Base-by-base conservation (phyloP, 2,797 vertebrate genomes). In the Phyllotis vaccarum region DNA sequence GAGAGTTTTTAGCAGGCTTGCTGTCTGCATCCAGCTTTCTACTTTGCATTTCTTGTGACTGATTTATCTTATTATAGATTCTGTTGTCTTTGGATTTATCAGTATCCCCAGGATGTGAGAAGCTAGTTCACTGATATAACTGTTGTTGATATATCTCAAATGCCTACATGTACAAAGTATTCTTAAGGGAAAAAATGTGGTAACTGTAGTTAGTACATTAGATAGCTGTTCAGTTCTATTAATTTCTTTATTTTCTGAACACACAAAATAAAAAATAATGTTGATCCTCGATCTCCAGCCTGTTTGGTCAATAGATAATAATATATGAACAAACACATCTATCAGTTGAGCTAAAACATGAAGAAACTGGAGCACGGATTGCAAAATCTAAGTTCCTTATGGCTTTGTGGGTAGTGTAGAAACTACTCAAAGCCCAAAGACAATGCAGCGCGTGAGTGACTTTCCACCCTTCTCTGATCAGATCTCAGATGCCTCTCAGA, bases 231-330 rank as follows among this genome's bases (percentile, higher is more conserved):
- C 24, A 37, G 31, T 62, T 82, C 68, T 43, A 82, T 64, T 54
- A 46, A 34, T 78, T 87, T 90, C 40, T 91, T 89, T 19, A 49
- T 91, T 93, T 97, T 91, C 60, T 82, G 87, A 81, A 85, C 37
- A 90, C 21, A 54, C 43, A 34, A 79, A 75, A 82, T 79, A 94
- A 81, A 93, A 93, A 92, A 68, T 29, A 60, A 75, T 66, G 34
- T 79, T 95, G 78, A 76, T 49, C 66, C 86, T 58, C 90, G 74
- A 64, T 70, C n/a, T 75, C 52, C 68, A 90, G 27, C 62, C 91
- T 6, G 56, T 86, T 72, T 93, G 52, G 43, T 17, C 90, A 11
- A 89, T 13, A 83, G 83, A 34, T 0, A 9, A n/a, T 1, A 90
- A n/a, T 19, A 31, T 29, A 31, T 21, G 9, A 89, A 43, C 22